Evolutionary conservation across 2,888 invertebrate species (phyloP).

Genomic region (Caenorhabditis uteleia): DNA sequence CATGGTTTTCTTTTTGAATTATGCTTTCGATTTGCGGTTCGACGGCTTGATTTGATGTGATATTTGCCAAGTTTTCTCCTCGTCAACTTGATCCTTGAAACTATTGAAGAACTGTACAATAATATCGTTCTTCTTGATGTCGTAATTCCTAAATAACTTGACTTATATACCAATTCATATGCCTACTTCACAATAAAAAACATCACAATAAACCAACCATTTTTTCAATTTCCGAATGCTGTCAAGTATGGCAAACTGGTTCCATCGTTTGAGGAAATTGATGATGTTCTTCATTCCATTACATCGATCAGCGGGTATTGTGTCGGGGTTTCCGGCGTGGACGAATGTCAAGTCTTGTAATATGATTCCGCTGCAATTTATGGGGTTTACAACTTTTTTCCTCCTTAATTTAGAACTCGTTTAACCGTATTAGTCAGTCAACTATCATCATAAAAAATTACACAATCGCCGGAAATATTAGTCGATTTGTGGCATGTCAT

Average conservation of each 20-base stretch:
- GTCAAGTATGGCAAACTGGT: conserved; percentile 95
- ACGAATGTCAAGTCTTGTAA: conserved; percentile 98
- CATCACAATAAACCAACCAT: conserved; percentile 76
- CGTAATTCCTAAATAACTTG: conserved; percentile 80
- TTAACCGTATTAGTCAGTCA: neutral
- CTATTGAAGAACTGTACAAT: conserved; percentile 94
- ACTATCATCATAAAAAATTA: too few relatives aligned
- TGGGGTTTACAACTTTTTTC: conserved; percentile 1
- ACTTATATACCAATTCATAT: conserved; percentile 2
- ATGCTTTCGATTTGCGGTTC: conserved; percentile 34
- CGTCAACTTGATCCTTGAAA: conserved; percentile 91
- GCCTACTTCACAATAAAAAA: conserved; percentile 1
- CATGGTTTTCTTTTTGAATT: neutral
- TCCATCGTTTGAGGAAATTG: conserved; percentile 97
- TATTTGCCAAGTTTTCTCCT: conserved; percentile 98
- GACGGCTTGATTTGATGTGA: conserved; percentile 92
- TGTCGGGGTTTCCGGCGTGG: conserved; percentile 93
- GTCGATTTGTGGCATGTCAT: too few relatives aligned
- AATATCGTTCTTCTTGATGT: conserved; percentile 88
- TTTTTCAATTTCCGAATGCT: conserved; percentile 97
- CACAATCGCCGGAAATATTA: too few relatives aligned
- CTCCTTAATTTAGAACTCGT: neutral
- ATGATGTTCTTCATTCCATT: conserved; percentile 78
- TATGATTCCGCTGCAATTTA: conserved; percentile 83
- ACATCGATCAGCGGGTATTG: conserved; percentile 74